Evolutionary conservation across 2,113 vertebrate genomes (phyloP).

Genomic region (Laticauda colubrina): DNA sequence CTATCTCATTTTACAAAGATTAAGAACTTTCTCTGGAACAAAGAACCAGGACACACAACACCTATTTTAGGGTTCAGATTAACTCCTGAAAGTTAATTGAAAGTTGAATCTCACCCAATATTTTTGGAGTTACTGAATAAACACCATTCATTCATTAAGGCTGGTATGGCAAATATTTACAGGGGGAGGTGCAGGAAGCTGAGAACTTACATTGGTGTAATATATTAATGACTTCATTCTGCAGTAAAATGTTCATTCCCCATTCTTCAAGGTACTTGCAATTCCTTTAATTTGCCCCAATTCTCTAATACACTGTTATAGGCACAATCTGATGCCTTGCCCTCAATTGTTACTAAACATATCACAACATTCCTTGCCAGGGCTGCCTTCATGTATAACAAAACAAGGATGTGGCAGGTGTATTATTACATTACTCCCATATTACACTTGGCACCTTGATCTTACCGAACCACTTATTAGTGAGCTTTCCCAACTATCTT

Average conservation of each 20-base stretch:
- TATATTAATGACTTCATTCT: neutral
- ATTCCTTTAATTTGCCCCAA: neutral
- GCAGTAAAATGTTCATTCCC: neutral
- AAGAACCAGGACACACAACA: slow-evolving; percentile 25
- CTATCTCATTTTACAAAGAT: neutral
- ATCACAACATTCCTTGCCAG: neutral
- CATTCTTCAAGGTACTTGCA: neutral
- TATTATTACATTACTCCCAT: neutral
- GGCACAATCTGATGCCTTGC: neutral
- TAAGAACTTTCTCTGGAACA: slow-evolving; percentile 26
- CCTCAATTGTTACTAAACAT: neutral
- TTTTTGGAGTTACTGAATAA: slow-evolving; percentile 33
- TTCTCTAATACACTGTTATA: neutral
- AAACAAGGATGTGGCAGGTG: neutral
- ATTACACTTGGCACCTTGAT: neutral
- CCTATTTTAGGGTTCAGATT: neutral
- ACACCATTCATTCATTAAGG: slow-evolving; percentile 15
- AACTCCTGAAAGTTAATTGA: slow-evolving; percentile 21
- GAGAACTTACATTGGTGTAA: neutral
- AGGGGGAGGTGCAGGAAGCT: neutral
- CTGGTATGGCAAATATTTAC: neutral
- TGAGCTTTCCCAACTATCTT: neutral
- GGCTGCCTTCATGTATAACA: neutral
- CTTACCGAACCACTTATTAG: neutral
- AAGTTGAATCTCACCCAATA: slow-evolving; percentile 41